A percentile compares a stretch with the other conserved stretches of the same genome.
Evolutionary conservation across 2,113 vertebrate species (phyloP).

Genomic region (Parotia lawesii): DNA sequence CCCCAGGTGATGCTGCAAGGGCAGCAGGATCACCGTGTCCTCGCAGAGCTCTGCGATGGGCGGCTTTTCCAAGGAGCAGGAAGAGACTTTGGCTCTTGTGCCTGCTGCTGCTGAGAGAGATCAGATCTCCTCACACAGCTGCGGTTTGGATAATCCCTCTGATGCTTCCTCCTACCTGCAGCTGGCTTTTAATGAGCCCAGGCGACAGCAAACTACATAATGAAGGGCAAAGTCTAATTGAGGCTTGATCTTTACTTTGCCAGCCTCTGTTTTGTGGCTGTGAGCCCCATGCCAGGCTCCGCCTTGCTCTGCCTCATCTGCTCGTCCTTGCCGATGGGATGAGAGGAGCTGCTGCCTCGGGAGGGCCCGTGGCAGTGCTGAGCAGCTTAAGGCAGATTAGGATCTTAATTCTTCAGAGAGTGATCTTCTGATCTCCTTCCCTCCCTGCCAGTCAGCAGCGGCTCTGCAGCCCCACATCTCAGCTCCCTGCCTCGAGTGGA

Average conservation of each 20-base stretch:
- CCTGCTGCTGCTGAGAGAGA: not conserved
- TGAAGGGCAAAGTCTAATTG: conserved; percentile 4
- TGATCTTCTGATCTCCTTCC: conserved; percentile 43
- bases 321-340: not conserved
- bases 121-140: not conserved
- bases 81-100: not conserved
- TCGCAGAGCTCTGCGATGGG: fast-evolving
- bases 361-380: not conserved
- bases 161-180: conserved; percentile 21
- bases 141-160: not conserved
- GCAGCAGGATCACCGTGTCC: fast-evolving
- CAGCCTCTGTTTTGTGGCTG: not conserved
- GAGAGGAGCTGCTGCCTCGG: conserved; percentile 31
- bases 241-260: not conserved
- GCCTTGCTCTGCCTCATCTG: not conserved
- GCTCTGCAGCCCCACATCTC: not conserved
- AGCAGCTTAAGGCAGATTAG: conserved; percentile 33
- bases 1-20: not conserved
- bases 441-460: not conserved
- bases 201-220: not conserved
- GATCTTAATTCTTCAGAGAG: conserved; percentile 42
- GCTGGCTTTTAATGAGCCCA: not conserved
- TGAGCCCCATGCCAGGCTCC: not conserved
- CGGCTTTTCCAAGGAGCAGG: not conserved
- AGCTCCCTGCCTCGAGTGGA: not conserved